These are phyloP conservation scores for Gopherus flavomarginatus DNA, from an alignment of 2,113 vertebrate genomes.

Conservation along the genomic window DNA sequence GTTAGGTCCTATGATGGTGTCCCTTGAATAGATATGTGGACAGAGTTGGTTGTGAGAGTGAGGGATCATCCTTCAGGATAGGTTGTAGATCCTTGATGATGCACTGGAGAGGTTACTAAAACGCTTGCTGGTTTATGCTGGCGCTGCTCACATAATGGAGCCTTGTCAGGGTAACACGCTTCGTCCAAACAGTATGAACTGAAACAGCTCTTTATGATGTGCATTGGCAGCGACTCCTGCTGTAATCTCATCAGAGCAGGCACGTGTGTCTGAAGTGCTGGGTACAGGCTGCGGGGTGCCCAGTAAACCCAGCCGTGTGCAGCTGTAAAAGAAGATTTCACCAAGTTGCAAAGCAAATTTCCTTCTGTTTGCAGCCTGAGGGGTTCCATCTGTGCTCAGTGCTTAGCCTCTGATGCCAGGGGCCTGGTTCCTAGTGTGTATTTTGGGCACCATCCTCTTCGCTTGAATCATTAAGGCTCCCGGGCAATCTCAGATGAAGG, in stretches of 20 bases:
- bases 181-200: not conserved
- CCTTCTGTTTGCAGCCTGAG: not conserved
- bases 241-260: not conserved
- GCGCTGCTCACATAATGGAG: not conserved
- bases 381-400: not conserved
- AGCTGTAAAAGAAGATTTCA: not conserved
- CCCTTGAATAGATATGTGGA: too few relatives aligned
- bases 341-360: not conserved
- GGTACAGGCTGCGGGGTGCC: not conserved
- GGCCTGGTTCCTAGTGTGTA: not conserved
- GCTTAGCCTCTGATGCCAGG: rapidly evolving
- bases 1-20: too few relatives aligned
- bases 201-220: not conserved
- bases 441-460: not conserved
- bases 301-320: not conserved
- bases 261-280: not conserved
- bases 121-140: not conserved
- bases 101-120: too few relatives aligned
- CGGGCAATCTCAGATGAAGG: not conserved
- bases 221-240: not conserved
- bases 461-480: not conserved
- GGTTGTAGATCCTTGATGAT: too few relatives aligned
- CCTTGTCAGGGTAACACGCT: not conserved
- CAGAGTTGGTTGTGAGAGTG: too few relatives aligned
- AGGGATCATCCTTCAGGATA: too few relatives aligned